Conservation (phyloP, 2,113 vertebrate genomes). For the Anser cygnoides region DNA sequence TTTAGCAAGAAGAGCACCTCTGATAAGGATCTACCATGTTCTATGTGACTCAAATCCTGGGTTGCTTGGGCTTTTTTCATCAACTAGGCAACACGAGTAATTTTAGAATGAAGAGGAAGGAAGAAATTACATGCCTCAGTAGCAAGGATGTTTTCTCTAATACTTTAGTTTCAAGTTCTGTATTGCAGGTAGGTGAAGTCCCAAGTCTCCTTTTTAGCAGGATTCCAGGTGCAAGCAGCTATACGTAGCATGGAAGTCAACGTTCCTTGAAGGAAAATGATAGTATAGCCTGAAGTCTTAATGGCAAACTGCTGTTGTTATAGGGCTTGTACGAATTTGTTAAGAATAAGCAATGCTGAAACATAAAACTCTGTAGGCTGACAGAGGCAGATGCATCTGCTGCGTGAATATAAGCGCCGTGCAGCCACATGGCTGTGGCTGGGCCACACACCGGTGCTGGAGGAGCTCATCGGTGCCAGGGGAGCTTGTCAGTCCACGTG, state of each 20-base stretch:
- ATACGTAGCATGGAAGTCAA: not conserved
- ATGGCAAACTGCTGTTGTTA: not conserved
- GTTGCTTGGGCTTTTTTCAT: not conserved
- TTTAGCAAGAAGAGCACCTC: not conserved
- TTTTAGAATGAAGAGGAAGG: slow-evolving; percentile 61
- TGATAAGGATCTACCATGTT: not conserved
- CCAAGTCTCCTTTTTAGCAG: slow-evolving; percentile 11
- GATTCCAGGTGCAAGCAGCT: not conserved
- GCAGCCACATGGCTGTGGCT: not conserved
- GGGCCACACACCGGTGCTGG: rapidly evolving
- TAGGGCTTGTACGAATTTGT: not conserved
- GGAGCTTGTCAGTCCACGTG: too few species aligned
- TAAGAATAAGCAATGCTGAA: not conserved
- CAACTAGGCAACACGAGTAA: slow-evolving; percentile 1
- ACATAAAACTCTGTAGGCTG: not conserved
- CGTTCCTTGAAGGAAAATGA: not conserved
- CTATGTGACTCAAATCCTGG: not conserved
- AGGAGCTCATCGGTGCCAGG: not conserved
- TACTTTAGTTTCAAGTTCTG: slow-evolving; percentile 47
- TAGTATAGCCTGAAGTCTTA: not conserved
- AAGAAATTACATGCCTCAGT: slow-evolving; percentile 50
- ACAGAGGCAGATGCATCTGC: not conserved
- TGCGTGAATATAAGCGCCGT: not conserved
- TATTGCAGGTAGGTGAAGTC: slow-evolving; percentile 16
- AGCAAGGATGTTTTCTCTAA: slow-evolving; percentile 7